A percentile compares a stretch with the other conserved stretches of the same genome.
phyloP scores from a whole-genome alignment of 2,888 invertebrate genomes.

The Philereme transversata region DNA sequence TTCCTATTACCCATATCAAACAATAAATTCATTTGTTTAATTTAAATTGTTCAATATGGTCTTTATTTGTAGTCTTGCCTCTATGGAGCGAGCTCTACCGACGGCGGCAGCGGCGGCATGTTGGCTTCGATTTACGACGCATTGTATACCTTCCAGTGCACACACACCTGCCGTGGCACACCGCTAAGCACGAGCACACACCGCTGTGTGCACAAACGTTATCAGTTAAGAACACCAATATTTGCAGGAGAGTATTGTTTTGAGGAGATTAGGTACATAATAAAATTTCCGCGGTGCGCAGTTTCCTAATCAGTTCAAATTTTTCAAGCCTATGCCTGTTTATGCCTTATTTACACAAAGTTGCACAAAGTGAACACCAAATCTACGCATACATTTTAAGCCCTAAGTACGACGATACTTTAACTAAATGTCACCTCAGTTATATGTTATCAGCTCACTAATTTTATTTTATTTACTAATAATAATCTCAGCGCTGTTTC shows the following conservation, averaged over 20 bases:
- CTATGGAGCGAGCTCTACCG: neutral
- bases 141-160: neutral
- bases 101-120: neutral
- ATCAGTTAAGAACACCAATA: constrained; percentile 26
- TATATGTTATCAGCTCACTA: too few species aligned
- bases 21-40: too few species aligned
- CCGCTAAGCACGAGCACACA: neutral
- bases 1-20: too few species aligned
- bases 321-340: too few species aligned
- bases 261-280: neutral
- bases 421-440: too few species aligned
- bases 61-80: neutral
- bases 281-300: constrained; percentile 22
- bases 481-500: too few species aligned
- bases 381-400: too few species aligned
- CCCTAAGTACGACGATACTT: too few species aligned
- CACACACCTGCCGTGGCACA: neutral
- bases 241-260: constrained; percentile 20
- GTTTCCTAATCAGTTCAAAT: neutral
- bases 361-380: too few species aligned
- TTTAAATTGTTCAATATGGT: too few species aligned
- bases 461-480: too few species aligned
- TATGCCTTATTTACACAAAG: too few species aligned
- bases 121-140: constrained; percentile 8
- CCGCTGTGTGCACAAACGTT: constrained; percentile 11